Base-by-base conservation (phyloP, 2,888 invertebrate species). In the Prionchulus punctatus region DNA sequence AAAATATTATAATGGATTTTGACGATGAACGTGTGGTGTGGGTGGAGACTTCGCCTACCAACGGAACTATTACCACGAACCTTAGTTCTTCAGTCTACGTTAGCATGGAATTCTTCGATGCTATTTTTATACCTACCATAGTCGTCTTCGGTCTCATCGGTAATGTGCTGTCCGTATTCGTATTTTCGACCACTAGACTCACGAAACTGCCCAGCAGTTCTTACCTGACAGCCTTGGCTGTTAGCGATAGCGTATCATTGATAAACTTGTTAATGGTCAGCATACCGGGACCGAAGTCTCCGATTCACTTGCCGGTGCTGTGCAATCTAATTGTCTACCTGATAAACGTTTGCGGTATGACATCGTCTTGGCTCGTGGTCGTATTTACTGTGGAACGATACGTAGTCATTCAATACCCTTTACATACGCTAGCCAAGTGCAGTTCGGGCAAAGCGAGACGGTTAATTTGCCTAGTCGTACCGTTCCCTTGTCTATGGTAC, bases 371-470 rank as follows among this genome's bases (percentile, higher is more conserved):
- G 68, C 62, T 66, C 21, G 64, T 69, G 15, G 68, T 69, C n/a
- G 65, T 65, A 50, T 67, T 69, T 56, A 68, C 69, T 2, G 63
- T 67, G 7, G 69, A 69, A 58, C 65, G 69, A 55, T 69, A 65
- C 59, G 63, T 69, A 31, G 65, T 63, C 18, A 65, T 67, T 3
- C 67, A 67, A 53, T 62, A 64, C 50, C 67, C 68, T 1, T 59
- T 68, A n/a, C 60, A 59, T 42, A 63, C 64, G 15, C 62, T 63
- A 1, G 53, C 58, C 1, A 56, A 66, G 42, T 65, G 67, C 58
- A 66, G 65, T 47, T 63, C 59, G 43, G 59, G 54, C 43, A 59
- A 64, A 43, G 62, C 66, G 1, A 58, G 60, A 2, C 53, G 59
- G 1, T 61, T 64, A 2, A 59, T 65, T 1, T 43, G 50, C 4